A percentile compares a stretch with the other conserved stretches of the same genome.
These are phyloP conservation scores for Trichoplusia ni DNA, from an alignment of 1,140 invertebrate genomes.

Conservation along the genomic window DNA sequence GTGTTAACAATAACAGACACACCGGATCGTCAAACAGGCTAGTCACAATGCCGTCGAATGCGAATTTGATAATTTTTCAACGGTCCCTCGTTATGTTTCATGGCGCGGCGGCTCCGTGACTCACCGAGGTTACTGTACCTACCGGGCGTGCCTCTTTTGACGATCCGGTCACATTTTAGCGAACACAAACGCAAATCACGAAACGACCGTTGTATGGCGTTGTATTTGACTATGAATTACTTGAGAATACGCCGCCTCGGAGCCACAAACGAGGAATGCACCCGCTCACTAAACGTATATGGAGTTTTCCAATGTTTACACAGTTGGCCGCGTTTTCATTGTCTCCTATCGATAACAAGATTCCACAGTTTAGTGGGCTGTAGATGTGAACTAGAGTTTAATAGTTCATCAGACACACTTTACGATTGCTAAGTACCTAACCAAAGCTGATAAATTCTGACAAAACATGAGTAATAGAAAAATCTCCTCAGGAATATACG, in stretches of 20 bases:
- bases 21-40: slow-evolving; percentile 12
- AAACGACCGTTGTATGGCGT: slow-evolving; percentile 27
- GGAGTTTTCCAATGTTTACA: slow-evolving; percentile 36
- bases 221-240: slow-evolving; percentile 24
- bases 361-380: slow-evolving; percentile 41
- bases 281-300: slow-evolving; percentile 1
- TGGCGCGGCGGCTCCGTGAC: slow-evolving; percentile 46
- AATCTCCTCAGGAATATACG: too few relatives aligned
- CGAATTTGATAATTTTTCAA: slow-evolving; percentile 57
- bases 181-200: slow-evolving; percentile 26
- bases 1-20: slow-evolving; percentile 1
- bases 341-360: slow-evolving; percentile 48
- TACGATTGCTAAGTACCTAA: too few relatives aligned
- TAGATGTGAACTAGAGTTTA: too few relatives aligned
- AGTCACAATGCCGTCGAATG: slow-evolving; percentile 46
- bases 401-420: too few relatives aligned
- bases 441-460: too few relatives aligned
- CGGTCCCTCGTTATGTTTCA: slow-evolving; percentile 61
- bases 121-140: slow-evolving; percentile 59
- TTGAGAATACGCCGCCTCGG: not conserved
- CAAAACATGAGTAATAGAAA: too few relatives aligned
- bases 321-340: slow-evolving; percentile 47
- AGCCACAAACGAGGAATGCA: slow-evolving; percentile 25
- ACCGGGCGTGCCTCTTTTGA: slow-evolving; percentile 34
- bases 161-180: slow-evolving; percentile 33